These are phyloP conservation scores for Bombus waltoni DNA, from an alignment of 1,140 invertebrate species.

Conservation along the genomic window DNA sequence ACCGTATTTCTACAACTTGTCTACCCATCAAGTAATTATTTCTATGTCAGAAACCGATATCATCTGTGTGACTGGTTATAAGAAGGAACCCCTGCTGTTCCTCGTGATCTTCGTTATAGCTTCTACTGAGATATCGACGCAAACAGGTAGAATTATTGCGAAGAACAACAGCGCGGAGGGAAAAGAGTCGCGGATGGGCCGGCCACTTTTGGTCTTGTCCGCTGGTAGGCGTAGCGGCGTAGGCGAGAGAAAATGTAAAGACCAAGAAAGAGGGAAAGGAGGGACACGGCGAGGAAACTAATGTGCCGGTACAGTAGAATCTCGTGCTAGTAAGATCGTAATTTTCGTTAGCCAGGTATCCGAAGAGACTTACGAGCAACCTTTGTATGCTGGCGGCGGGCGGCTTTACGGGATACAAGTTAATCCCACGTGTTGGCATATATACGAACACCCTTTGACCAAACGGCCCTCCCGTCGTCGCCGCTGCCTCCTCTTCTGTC, in stretches of 20 bases:
- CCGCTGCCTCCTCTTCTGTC: constrained; percentile 18
- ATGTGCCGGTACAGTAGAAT: constrained; percentile 69
- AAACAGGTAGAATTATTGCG: constrained; percentile 68
- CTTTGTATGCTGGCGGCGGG: constrained; percentile 74
- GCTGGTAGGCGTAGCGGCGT: constrained; percentile 73
- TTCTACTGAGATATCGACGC: constrained; percentile 65
- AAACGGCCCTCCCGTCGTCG: constrained; percentile 30
- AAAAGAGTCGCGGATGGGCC: constrained; percentile 40
- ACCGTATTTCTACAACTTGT: constrained; percentile 18
- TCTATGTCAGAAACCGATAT: neutral
- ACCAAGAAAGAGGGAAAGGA: neutral
- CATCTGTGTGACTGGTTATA: neutral
- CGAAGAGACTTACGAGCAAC: constrained; percentile 74
- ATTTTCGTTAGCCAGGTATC: constrained; percentile 77
- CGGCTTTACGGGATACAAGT: constrained; percentile 77
- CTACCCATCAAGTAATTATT: constrained; percentile 22
- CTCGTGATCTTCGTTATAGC: constrained; percentile 50
- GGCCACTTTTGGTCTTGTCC: constrained; percentile 17
- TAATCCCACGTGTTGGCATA: constrained; percentile 73
- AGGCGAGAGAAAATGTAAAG: constrained; percentile 64
- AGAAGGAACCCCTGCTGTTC: constrained; percentile 23
- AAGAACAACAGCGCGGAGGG: neutral
- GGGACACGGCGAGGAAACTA: constrained; percentile 65
- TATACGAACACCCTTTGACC: constrained; percentile 65
- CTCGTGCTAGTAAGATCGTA: constrained; percentile 76